These are phyloP conservation scores for Drosophila austrosaltans DNA, from an alignment of 2,888 invertebrate genomes.

Conservation along the genomic window DNA sequence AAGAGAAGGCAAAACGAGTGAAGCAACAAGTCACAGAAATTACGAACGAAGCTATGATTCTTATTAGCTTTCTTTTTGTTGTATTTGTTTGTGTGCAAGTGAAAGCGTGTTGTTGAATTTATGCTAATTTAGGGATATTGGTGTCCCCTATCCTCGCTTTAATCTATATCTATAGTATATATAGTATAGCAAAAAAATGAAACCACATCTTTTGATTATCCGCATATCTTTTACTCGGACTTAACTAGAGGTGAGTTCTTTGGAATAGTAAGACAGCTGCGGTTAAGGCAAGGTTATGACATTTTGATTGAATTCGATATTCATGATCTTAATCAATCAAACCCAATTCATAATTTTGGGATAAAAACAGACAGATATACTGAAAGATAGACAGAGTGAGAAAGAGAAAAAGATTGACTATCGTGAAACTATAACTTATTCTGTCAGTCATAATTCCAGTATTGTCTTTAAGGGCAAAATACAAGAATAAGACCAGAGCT, in stretches of 20 bases:
- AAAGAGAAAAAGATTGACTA: slow-evolving; percentile 16
- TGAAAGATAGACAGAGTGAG: neutral
- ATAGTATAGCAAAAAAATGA: slow-evolving; percentile 43
- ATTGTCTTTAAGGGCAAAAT: slow-evolving; percentile 44
- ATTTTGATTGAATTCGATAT: slow-evolving; percentile 13
- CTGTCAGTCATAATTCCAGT: slow-evolving; percentile 60
- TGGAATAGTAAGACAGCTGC: neutral
- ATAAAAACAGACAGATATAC: neutral
- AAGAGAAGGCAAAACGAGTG: neutral
- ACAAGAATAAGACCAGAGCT: neutral
- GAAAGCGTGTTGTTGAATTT: slow-evolving; percentile 63
- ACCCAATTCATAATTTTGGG: neutral
- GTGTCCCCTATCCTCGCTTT: slow-evolving; percentile 5
- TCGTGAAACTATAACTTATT: slow-evolving; percentile 64
- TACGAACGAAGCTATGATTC: neutral
- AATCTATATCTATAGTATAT: slow-evolving; percentile 12
- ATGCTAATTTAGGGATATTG: neutral
- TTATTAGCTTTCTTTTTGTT: slow-evolving; percentile 6
- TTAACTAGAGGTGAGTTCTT: slow-evolving; percentile 22
- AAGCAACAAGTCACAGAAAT: neutral
- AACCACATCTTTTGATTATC: slow-evolving; percentile 57
- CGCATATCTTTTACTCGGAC: neutral
- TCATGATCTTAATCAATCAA: slow-evolving; percentile 3
- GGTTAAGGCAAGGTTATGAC: slow-evolving; percentile 12
- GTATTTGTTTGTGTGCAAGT: slow-evolving; percentile 52